Evolutionary conservation across 1,140 invertebrate genomes (phyloP), one percentile per base, ranked within the genome.

Genomic region (Platorchestia sp.): DNA sequence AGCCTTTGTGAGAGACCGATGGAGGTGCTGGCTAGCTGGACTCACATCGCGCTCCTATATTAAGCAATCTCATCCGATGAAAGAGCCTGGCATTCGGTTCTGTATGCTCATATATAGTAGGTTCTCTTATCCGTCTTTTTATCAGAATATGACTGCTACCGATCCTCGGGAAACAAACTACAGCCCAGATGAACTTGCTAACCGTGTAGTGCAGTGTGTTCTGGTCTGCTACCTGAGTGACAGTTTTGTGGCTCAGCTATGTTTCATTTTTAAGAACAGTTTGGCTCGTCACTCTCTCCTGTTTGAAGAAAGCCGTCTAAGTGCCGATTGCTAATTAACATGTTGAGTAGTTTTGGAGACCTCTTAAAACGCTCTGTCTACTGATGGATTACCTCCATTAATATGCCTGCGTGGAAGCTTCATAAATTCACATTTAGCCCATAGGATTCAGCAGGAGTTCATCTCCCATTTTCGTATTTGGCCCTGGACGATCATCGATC

Each of bases 361-460:
- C 41, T 42, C 87, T 42, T 93, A 45, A 7, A 47, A 93, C 43
- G 41, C 91, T 93, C 45, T 44, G 43, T 93, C 43, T 45, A 45
- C 91, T 93, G 91, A 93, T 93, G 91, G 91, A 93, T 93, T 44
- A 93, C 7, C 47, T 93, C 91, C 91, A 93, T 93, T 93, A 93
- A 93, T 47, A 93, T 93, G 43, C 43, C 45, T 93, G 91, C 40
- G 45, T 40, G 45, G 45, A 93, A 93, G 91, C 44, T 19, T 93
- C 91, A 93, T 93, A 47, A 93, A 93, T 93, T 93, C 91, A 45
- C 91, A 93, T 93, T 93, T 93, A 93, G 91, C 45, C 6, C 40
- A 93, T 45, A 47, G 45, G 91, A 93, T 93, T 10, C 91, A 14
- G 91, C 45, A 44, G 91, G 91, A 93, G 43, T 93, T 93, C 91